Evolutionary conservation across 1,140 invertebrate genomes (phyloP), one percentile per base, ranked within the genome.

Genomic region (Mycetomoellerius zeteki): DNA sequence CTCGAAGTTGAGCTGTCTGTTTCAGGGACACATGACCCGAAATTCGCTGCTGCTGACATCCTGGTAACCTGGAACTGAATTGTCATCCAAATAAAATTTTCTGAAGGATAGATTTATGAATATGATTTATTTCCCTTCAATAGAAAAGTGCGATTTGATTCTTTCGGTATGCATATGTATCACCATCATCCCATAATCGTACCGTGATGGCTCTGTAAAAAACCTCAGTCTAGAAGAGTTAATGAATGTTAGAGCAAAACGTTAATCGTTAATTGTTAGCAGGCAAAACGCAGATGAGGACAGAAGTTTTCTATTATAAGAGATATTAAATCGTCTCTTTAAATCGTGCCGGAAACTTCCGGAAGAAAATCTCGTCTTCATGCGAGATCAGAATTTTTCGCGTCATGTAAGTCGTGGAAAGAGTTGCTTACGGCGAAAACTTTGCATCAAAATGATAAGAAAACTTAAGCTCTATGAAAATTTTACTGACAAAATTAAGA

Each of bases 21-120:
- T 94, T 95, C 7, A 95, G 52, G 50, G 94, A 94, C 30, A 95
- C 89, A 72, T 95, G 94, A 88, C 94, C 94, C 60, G 91, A 89
- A 60, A 90, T 50, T 58, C 91, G 92, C 56, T 91, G 93, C 43
- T 91, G 92, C 43, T 75, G 80, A 73, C 87, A 88, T 50, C 89
- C 91, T 62, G 92, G 73, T 24, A 92, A 89, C 77, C 95, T 95
- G 94, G 88, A 95, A 95, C 89, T 92, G 75, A 92, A 88, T 80
- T 8, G 8, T 21, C 10, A 2, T 16, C 16, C 47, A 3, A 75
- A 58, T 50, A 10, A 78, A 16, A 54, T 24, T 52, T 81, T 16
- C n/a, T 21, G 16, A 10, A 73, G 27, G 21, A 47, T 47, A 47
- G 16, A 10, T 3, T 37, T 21, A 14, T 12, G 10, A 60, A 67